A percentile compares a stretch with the other conserved stretches of the same genome.
Conservation (phyloP, 2,888 invertebrate species). For the Hirtodrosophila alboralis region DNA sequence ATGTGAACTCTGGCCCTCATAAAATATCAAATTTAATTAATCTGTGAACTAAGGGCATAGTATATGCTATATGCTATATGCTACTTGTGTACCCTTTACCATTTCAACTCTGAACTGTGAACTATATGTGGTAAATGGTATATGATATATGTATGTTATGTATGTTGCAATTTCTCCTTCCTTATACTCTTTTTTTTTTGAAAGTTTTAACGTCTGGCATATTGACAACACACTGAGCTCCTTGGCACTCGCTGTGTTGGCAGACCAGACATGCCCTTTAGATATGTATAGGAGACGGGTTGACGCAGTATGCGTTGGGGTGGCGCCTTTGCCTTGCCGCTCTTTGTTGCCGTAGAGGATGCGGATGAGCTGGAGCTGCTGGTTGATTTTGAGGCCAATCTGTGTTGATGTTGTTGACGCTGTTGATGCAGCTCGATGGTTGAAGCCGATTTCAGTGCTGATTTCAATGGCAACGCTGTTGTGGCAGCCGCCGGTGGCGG, state of each 20-base stretch:
- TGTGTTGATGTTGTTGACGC: slow-evolving; percentile 24
- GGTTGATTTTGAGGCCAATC: slow-evolving; percentile 47
- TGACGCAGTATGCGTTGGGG: slow-evolving; percentile 91
- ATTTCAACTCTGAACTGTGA: too few species aligned
- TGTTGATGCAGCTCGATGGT: slow-evolving; percentile 71
- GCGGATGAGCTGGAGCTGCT: slow-evolving; percentile 42
- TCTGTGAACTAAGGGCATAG: slow-evolving; percentile 4
- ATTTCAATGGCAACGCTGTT: slow-evolving; percentile 68
- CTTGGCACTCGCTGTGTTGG: slow-evolving; percentile 92
- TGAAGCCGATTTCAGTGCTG: slow-evolving; percentile 76
- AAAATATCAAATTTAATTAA: too few species aligned
- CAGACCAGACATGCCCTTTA: slow-evolving; percentile 91
- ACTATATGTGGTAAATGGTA: too few species aligned
- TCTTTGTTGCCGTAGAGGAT: slow-evolving; percentile 21
- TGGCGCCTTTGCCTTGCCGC: slow-evolving; percentile 84
- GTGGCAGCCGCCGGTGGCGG: slow-evolving; percentile 36
- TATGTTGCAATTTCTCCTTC: not conserved
- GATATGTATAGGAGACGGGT: slow-evolving; percentile 92
- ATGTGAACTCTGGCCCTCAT: too few species aligned
- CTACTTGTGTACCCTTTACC: too few species aligned
- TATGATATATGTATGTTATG: not conserved
- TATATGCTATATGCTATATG: too few species aligned
- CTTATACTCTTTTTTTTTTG: not conserved
- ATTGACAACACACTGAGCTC: slow-evolving; percentile 83
- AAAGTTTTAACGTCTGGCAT: slow-evolving; percentile 77